phyloP scores from a whole-genome alignment of 1,140 invertebrate genomes.

The Heliconius himera region DNA sequence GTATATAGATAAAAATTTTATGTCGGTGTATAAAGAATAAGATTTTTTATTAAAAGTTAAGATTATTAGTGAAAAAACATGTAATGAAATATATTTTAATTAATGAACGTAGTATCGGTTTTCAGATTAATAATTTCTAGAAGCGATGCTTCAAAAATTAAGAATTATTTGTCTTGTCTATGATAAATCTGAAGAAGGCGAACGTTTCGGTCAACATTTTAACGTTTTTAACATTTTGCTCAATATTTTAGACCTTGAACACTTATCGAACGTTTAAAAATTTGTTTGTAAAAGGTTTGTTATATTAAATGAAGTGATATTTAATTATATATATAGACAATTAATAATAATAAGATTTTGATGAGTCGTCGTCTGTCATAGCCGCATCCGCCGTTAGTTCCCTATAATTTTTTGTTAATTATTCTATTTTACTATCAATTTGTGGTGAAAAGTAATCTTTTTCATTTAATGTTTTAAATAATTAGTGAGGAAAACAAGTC shows the following conservation, averaged over 20 bases:
- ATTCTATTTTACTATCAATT: background rate
- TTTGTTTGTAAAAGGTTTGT: constrained; percentile 53
- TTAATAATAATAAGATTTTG: constrained; percentile 50
- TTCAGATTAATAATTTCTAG: constrained; percentile 22
- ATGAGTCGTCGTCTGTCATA: constrained; percentile 74
- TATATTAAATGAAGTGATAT: background rate
- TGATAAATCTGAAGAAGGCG: constrained; percentile 56
- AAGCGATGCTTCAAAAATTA: constrained; percentile 13
- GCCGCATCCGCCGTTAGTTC: constrained; percentile 65
- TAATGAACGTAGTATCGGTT: constrained; percentile 9
- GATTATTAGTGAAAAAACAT: background rate
- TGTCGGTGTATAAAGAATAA: too few species aligned
- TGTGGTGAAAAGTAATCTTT: background rate
- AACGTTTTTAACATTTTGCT: constrained; percentile 54
- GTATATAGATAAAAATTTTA: too few species aligned
- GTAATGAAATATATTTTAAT: background rate
- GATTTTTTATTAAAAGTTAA: too few species aligned
- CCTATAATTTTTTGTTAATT: background rate
- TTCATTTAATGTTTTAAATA: background rate
- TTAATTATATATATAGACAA: background rate
- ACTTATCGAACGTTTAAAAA: constrained; percentile 36
- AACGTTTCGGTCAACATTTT: constrained; percentile 62
- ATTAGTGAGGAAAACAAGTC: background rate
- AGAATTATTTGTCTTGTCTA: constrained; percentile 50
- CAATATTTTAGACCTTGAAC: constrained; percentile 43